These are phyloP conservation scores for Andrena bicolor DNA, from an alignment of 2,888 invertebrate species.

Conservation along the genomic window DNA sequence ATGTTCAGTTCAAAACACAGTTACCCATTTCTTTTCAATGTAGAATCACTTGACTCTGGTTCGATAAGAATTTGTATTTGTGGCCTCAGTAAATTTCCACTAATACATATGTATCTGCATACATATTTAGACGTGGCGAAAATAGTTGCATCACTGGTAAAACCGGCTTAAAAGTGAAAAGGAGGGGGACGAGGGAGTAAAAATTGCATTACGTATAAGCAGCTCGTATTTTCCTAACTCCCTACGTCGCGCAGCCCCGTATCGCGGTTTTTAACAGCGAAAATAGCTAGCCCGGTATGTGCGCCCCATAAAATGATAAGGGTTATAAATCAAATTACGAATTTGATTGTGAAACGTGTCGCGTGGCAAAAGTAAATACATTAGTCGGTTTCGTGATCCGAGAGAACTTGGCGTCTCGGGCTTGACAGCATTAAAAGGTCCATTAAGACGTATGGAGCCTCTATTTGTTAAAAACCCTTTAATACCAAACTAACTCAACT, in stretches of 20 bases:
- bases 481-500: slow-evolving; percentile 32
- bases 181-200: background rate
- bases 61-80: background rate
- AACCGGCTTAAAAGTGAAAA: background rate
- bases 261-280: slow-evolving; percentile 40
- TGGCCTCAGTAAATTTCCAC: background rate
- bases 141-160: slow-evolving; percentile 1
- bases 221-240: slow-evolving; percentile 29
- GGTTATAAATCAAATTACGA: slow-evolving; percentile 61
- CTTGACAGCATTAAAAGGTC: slow-evolving; percentile 49
- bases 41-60: slow-evolving; percentile 1
- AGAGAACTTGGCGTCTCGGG: slow-evolving; percentile 24
- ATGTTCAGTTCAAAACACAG: background rate
- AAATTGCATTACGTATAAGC: slow-evolving; percentile 28
- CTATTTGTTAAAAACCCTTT: slow-evolving; percentile 16
- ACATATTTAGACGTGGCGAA: background rate
- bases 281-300: slow-evolving; percentile 34
- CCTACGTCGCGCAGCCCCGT: slow-evolving; percentile 3
- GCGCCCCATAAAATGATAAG: slow-evolving; percentile 53
- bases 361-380: slow-evolving; percentile 64
- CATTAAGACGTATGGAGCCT: slow-evolving; percentile 37
- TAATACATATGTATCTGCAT: background rate
- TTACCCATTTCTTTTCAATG: background rate
- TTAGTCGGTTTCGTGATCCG: slow-evolving; percentile 60
- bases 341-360: slow-evolving; percentile 61